phyloP scores from a whole-genome alignment of 2,888 invertebrate species.

The Allygus modestus region DNA sequence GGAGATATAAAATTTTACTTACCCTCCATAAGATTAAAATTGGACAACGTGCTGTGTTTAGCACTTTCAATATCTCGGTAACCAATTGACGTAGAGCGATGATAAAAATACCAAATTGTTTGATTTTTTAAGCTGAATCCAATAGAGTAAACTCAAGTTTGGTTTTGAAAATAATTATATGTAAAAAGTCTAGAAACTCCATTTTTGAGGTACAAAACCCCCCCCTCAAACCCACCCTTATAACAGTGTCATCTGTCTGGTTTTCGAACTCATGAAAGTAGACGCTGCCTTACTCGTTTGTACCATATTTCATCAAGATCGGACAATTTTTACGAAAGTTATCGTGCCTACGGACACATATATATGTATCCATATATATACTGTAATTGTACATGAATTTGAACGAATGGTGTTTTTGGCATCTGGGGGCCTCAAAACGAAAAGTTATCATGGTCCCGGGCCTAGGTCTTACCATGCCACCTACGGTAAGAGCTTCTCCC shows the following conservation, averaged over 20 bases:
- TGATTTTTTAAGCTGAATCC: neutral
- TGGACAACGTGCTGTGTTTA: neutral
- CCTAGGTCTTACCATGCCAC: no score
- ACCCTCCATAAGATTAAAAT: neutral
- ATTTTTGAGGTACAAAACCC: neutral
- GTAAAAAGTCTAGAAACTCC: neutral
- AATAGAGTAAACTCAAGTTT: neutral
- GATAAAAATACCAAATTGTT: neutral
- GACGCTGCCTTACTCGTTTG: neutral
- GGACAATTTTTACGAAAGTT: neutral
- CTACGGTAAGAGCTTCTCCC: neutral
- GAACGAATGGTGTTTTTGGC: neutral
- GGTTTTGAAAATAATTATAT: neutral
- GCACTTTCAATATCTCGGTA: neutral
- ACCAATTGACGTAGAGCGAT: neutral
- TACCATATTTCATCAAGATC: neutral
- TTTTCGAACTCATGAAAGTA: neutral
- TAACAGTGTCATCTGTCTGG: neutral
- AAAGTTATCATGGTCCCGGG: neutral
- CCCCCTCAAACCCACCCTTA: neutral
- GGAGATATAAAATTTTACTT: neutral
- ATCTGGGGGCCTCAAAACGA: neutral
- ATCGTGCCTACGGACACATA: neutral
- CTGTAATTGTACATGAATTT: neutral
- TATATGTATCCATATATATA: slow-evolving; percentile 30